Evolutionary conservation across 2,797 vertebrate genomes (phyloP).

Genomic region (Kryptolebias ocellatus): DNA sequence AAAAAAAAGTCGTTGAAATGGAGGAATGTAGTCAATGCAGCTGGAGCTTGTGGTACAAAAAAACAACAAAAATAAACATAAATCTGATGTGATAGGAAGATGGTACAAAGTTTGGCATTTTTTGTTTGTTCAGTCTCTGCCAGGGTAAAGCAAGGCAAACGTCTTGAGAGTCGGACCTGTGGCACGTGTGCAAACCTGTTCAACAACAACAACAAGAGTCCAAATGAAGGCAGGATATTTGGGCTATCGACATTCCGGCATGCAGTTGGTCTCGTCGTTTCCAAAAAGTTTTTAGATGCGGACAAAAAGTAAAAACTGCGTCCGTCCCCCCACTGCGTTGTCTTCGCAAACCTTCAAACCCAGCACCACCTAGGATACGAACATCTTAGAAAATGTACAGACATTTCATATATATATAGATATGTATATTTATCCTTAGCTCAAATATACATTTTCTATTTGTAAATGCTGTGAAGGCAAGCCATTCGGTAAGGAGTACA

Average conservation of each 20-base stretch:
- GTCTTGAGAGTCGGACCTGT: neutral
- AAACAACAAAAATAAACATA: too few species aligned
- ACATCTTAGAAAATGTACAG: conserved; percentile 79
- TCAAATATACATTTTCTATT: conserved; percentile 76
- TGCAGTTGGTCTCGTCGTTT: conserved; percentile 70
- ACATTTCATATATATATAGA: conserved; percentile 26
- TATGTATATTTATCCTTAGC: conserved; percentile 52
- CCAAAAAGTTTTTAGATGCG: conserved; percentile 37
- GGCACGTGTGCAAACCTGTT: conserved; percentile 51
- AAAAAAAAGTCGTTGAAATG: conserved; percentile 30
- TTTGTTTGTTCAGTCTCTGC: conserved; percentile 32
- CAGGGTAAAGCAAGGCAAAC: conserved; percentile 57
- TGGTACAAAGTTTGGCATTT: conserved; percentile 55
- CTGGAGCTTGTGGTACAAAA: conserved; percentile 1
- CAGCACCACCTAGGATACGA: conserved; percentile 73
- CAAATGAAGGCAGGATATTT: conserved; percentile 49
- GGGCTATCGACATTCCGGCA: conserved; percentile 69
- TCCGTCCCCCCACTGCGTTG: conserved; percentile 19
- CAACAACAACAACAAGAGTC: conserved; percentile 37
- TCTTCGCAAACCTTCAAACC: conserved; percentile 55
- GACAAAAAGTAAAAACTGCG: conserved; percentile 48
- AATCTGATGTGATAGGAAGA: conserved; percentile 1
- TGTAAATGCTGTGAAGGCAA: conserved; percentile 73
- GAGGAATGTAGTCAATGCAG: conserved; percentile 18
- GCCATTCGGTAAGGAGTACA: conserved; percentile 66